Conservation (phyloP, 2,113 vertebrate species). For the Tychaedon coryphoeus region DNA sequence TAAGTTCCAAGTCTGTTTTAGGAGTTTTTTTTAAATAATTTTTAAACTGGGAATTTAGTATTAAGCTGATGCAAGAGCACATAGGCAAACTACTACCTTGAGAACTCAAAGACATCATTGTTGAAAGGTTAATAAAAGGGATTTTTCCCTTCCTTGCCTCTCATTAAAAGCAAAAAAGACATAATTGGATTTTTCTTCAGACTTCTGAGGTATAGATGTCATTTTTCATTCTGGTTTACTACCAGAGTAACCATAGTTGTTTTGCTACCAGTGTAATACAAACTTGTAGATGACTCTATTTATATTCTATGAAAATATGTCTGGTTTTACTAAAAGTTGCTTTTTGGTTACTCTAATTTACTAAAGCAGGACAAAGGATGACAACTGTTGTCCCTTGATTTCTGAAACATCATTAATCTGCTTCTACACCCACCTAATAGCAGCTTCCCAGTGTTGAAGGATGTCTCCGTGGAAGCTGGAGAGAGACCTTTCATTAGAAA, state of each 20-base stretch:
- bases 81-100: neutral
- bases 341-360: neutral
- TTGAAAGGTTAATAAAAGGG: neutral
- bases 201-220: neutral
- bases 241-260: neutral
- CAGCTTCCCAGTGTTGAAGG: neutral
- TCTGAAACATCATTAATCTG: neutral
- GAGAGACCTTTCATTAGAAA: neutral
- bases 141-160: neutral
- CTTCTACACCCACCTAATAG: neutral
- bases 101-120: neutral
- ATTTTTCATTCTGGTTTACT: neutral
- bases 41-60: neutral
- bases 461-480: neutral
- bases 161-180: neutral
- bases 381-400: neutral
- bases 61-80: neutral
- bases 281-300: neutral
- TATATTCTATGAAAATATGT: neutral
- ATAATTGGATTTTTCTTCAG: neutral
- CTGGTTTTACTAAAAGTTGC: neutral
- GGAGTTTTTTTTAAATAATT: neutral
- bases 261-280: neutral
- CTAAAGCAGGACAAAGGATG: neutral
- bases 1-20: neutral